Evolutionary conservation across 2,888 invertebrate species (phyloP).

Genomic region (Mimumesa dahlbomi): DNA sequence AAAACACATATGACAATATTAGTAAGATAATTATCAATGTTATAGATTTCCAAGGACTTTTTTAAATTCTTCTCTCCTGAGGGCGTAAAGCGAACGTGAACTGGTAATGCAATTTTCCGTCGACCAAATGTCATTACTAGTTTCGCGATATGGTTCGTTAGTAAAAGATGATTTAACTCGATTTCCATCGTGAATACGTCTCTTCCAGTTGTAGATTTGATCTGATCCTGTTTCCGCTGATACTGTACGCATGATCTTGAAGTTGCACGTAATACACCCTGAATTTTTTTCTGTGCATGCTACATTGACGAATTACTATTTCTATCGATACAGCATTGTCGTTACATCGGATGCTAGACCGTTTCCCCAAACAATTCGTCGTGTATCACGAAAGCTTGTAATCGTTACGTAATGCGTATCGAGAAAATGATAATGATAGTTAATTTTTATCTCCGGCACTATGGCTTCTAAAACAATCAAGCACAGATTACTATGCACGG

Average conservation of each 20-base stretch:
- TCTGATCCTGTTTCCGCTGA: slow-evolving; percentile 16
- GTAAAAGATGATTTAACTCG: slow-evolving; percentile 43
- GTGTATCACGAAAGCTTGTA: slow-evolving; percentile 1
- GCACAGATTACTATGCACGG: too few species aligned
- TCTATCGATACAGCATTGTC: slow-evolving; percentile 15
- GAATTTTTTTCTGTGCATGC: slow-evolving; percentile 1
- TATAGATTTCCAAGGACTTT: too few species aligned
- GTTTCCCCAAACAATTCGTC: slow-evolving; percentile 5
- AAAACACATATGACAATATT: too few species aligned
- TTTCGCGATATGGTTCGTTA: slow-evolving; percentile 50
- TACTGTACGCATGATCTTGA: background rate
- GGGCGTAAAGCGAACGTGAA: background rate
- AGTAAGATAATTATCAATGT: too few species aligned
- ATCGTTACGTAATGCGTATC: slow-evolving; percentile 27
- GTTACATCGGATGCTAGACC: background rate
- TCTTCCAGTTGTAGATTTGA: slow-evolving; percentile 18
- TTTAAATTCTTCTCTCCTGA: too few species aligned
- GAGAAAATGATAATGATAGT: background rate
- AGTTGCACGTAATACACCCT: slow-evolving; percentile 12
- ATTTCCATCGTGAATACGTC: slow-evolving; percentile 47
- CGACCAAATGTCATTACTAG: slow-evolving; percentile 22
- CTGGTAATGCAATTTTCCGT: background rate
- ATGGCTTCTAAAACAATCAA: background rate
- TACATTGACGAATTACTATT: slow-evolving; percentile 23
- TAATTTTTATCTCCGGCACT: background rate